Conservation (phyloP, 2,113 vertebrate genomes). For the Turnix velox region DNA sequence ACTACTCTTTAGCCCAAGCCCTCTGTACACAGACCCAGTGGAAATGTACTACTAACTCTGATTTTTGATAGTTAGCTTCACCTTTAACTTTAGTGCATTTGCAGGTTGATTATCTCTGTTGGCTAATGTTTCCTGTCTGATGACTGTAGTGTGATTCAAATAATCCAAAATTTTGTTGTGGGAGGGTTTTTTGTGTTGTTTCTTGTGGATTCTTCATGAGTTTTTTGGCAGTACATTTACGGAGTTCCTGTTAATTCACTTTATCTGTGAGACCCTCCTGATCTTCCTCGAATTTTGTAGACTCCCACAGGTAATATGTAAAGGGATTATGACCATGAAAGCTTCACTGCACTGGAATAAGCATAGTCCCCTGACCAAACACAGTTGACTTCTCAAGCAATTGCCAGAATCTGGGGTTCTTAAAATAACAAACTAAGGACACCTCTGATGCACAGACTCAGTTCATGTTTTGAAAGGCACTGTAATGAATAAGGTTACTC, state of each 20-base stretch:
- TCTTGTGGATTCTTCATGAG: not conserved
- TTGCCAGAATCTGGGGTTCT: not conserved
- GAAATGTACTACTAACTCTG: not conserved
- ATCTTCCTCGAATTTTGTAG: rapidly evolving
- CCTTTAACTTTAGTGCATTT: not conserved
- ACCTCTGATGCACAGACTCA: not conserved
- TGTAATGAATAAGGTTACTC: not conserved
- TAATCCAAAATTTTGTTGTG: not conserved
- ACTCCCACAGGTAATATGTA: not conserved
- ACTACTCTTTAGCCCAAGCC: not conserved
- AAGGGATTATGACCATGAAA: not conserved
- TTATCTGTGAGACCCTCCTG: not conserved
- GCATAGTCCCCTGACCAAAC: not conserved
- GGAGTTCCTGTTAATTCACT: not conserved
- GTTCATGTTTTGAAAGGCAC: not conserved
- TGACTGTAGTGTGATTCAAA: not conserved
- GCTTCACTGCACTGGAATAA: not conserved
- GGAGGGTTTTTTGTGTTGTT: not conserved
- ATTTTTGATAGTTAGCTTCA: not conserved
- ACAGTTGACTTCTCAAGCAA: not conserved
- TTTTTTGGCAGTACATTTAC: not conserved
- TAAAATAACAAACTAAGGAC: not conserved
- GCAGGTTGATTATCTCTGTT: not conserved
- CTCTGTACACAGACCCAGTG: not conserved
- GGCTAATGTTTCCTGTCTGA: not conserved